Percentiles rank a stretch among this genome's conserved stretches.
Evolutionary conservation across 2,888 invertebrate genomes (phyloP).

Genomic region (Brachylomia viminalis): DNA sequence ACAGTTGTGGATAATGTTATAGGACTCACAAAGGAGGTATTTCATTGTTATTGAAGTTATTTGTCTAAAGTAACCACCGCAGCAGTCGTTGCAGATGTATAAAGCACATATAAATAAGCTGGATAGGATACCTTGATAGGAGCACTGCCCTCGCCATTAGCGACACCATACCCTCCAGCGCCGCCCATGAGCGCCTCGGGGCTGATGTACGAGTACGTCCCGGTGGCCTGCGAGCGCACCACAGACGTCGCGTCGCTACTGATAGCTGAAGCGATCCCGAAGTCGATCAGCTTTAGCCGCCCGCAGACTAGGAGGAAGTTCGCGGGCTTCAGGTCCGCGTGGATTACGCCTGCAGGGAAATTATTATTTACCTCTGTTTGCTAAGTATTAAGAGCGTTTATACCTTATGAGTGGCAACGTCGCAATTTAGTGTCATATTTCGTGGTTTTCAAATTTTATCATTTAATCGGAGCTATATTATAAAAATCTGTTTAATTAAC

Average conservation of each 20-base stretch:
- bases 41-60: neutral
- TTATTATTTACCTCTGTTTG: no score
- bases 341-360: constrained; percentile 94
- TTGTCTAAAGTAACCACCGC: neutral
- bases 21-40: neutral
- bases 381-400: no score
- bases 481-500: no score
- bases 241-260: constrained; percentile 97
- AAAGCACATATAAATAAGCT: neutral
- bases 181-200: constrained; percentile 96
- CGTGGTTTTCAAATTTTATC: no score
- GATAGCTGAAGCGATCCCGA: constrained; percentile 98
- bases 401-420: no score
- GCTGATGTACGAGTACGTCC: constrained; percentile 98
- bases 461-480: no score
- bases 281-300: constrained; percentile 98
- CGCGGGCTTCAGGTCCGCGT: constrained; percentile 98
- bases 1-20: neutral
- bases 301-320: constrained; percentile 97
- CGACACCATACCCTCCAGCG: constrained; percentile 83
- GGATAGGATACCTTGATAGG: constrained; percentile 83
- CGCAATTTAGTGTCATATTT: no score
- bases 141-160: constrained; percentile 78
- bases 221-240: constrained; percentile 94
- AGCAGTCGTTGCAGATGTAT: neutral